Evolutionary conservation across 2,113 vertebrate genomes (phyloP), one percentile per base, ranked within the genome.

Genomic region (Proterorhinus semilunaris): DNA sequence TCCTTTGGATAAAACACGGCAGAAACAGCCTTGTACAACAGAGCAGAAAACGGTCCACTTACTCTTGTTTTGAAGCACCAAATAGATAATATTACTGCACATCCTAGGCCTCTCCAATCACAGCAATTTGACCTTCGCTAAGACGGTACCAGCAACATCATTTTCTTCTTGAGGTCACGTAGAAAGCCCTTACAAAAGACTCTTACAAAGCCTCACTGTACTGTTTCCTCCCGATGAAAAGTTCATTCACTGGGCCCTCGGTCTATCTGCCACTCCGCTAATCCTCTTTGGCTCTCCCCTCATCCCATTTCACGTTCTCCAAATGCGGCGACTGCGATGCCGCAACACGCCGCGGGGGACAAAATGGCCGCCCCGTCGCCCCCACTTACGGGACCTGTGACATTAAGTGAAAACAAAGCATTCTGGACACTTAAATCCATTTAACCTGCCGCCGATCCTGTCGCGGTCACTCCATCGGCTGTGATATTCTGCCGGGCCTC

Each of bases 381-480:
- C 46, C 21, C 65, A 69, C 64, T 84, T 75, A 75, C 66, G 64
- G 76, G 62, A 77, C 76, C 81, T 74, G 79, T 79, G 76, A 86
- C 85, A 86, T 84, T 82, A 81, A 81, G 83, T 85, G 83, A 84
- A 87, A 89, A 85, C 83, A 88, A 87, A 89, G 79, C 79, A 81
- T 87, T 89, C 70, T 65, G 50, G 87, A 90, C 86, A 84, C 55
- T 84, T 81, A 86, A 83, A 88, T 88, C 86, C 81, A 89, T 90
- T 90, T 89, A 87, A 85, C 79, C 80, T 76, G 75, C 21, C 10
- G 77, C 80, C 79, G 71, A 65, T 77, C 75, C 75, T 80, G 87
- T 78, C 80, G 82, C 46, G 66, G 77, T 79, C 83, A 76, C 76
- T 89, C 77, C 81, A 86, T 86, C 87, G 80, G 65, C 54, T 69